Evolutionary conservation across 2,888 invertebrate genomes (phyloP).

Genomic region (Drosophila mayaguana): DNA sequence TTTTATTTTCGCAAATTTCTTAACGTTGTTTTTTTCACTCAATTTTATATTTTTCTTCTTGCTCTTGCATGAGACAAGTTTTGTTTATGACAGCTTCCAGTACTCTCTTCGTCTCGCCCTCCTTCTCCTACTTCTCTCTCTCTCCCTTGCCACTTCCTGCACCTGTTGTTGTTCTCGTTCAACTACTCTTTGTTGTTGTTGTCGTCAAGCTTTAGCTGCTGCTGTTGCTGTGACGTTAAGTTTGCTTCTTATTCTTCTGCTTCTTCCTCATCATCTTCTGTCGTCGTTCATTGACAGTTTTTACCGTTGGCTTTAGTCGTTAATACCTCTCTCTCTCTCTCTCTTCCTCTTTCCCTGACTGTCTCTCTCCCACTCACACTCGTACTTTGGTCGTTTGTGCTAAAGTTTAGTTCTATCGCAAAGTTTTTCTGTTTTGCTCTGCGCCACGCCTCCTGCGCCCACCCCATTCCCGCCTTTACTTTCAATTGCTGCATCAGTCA

Average conservation of each 20-base stretch:
- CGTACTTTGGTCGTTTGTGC: slow-evolving; percentile 25
- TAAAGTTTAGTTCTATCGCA: slow-evolving; percentile 26
- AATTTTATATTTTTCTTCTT: not conserved
- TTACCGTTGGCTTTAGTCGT: slow-evolving; percentile 63
- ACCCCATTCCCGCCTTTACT: not conserved
- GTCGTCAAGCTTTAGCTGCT: slow-evolving; percentile 50
- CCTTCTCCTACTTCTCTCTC: not conserved
- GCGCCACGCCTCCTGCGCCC: not conserved
- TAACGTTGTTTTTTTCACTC: not conserved
- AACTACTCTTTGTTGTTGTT: slow-evolving; percentile 18
- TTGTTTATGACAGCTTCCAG: slow-evolving; percentile 67
- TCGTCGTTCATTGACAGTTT: slow-evolving; percentile 70
- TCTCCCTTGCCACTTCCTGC: slow-evolving; percentile 18
- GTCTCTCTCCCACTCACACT: not conserved
- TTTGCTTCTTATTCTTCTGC: slow-evolving; percentile 49
- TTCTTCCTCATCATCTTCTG: slow-evolving; percentile 38
- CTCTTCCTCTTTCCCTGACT: not conserved
- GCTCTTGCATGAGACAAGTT: slow-evolving; percentile 27
- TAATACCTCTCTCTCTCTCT: slow-evolving; percentile 5
- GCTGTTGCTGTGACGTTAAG: slow-evolving; percentile 62
- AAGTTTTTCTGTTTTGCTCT: slow-evolving; percentile 22
- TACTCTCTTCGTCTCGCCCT: not conserved
- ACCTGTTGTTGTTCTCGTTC: slow-evolving; percentile 49
- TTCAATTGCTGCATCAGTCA: slow-evolving; percentile 26
- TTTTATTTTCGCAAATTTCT: slow-evolving; percentile 27